Percentiles rank a stretch among this genome's conserved stretches.
Evolutionary conservation across 37 sponge, comb jelly and placozoan species (phyloP).

Genomic region (Cladorhizidae sp.): DNA sequence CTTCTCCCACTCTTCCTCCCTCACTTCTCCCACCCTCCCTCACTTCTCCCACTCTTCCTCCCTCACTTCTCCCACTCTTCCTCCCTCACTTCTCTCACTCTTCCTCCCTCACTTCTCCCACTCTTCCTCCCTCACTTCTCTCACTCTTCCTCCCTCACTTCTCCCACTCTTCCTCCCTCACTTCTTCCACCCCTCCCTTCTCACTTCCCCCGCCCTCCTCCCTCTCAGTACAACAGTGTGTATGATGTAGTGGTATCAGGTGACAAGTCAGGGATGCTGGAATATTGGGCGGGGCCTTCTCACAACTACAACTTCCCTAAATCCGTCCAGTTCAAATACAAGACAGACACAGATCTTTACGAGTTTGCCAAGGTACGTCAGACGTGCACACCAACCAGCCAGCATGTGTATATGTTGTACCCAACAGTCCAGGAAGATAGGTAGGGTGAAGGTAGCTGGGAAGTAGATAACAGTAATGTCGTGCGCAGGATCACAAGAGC

Average conservation of each 20-base stretch:
- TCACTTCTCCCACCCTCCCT: no score
- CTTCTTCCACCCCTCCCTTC: no score
- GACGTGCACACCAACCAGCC: no score
- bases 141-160: background rate
- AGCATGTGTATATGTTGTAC: no score
- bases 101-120: background rate
- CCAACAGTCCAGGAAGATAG: no score
- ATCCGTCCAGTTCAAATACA: constrained; percentile 78
- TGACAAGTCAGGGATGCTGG: constrained; percentile 88
- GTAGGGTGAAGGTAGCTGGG: no score
- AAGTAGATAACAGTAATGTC: no score
- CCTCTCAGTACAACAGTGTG: constrained; percentile 63
- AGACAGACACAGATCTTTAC: constrained; percentile 96
- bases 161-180: no score
- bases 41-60: no score
- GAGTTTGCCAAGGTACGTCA: constrained; percentile 86
- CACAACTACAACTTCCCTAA: constrained; percentile 69
- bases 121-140: background rate
- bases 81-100: background rate
- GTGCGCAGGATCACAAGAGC: no score
- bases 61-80: no score
- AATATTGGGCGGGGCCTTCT: constrained; percentile 91
- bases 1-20: no score
- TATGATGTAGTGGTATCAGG: constrained; percentile 87
- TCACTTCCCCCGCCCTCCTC: background rate